Evolutionary conservation across 2,888 invertebrate species (phyloP).

Genomic region (Lamellibrachia satsuma): DNA sequence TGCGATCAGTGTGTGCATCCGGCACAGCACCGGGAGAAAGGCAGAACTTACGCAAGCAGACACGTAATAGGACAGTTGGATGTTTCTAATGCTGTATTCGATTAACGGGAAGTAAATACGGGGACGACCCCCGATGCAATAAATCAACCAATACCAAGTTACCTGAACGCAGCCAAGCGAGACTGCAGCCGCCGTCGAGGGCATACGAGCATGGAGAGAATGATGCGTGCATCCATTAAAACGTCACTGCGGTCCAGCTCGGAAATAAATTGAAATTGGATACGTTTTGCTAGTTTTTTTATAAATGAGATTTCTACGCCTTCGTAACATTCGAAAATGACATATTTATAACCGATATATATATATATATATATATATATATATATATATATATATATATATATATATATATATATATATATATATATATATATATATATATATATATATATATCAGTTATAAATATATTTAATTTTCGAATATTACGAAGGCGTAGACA

Average conservation of each 20-base stretch:
- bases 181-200: background rate
- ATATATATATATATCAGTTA: too few species aligned
- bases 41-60: background rate
- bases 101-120: conserved; percentile 8
- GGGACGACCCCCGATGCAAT: background rate
- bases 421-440: too few species aligned
- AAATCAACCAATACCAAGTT: background rate
- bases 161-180: background rate
- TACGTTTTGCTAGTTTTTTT: too few species aligned
- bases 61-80: background rate
- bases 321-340: too few species aligned
- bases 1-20: background rate
- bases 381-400: too few species aligned
- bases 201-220: background rate
- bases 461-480: too few species aligned
- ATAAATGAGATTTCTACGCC: too few species aligned
- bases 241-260: background rate
- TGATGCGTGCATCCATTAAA: background rate
- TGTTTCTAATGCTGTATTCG: background rate
- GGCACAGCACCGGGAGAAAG: background rate
- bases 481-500: too few species aligned
- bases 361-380: too few species aligned
- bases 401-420: too few species aligned
- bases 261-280: background rate
- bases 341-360: too few species aligned